Percentiles rank a stretch among this genome's conserved stretches.
Conservation (phyloP, 2,113 vertebrate genomes). For the Cervus canadensis region DNA sequence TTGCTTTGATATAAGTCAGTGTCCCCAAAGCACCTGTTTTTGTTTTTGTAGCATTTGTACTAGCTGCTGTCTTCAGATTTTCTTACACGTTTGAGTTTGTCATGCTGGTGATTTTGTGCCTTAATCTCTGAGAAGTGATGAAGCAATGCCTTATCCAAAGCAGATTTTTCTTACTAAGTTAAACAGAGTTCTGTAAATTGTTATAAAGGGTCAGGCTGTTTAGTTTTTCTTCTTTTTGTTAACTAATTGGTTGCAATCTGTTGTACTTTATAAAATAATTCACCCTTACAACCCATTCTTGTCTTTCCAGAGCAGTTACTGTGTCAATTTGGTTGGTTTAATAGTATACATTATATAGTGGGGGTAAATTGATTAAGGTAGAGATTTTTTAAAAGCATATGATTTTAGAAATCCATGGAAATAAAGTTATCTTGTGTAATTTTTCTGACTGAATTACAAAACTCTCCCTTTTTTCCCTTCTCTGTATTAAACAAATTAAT, state of each 20-base stretch:
- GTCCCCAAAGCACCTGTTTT: background rate
- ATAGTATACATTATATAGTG: background rate
- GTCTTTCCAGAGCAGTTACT: background rate
- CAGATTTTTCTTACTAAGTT: background rate
- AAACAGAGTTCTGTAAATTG: conserved; percentile 30
- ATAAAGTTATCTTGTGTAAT: conserved; percentile 30
- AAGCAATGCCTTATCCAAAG: background rate
- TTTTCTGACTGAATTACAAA: conserved; percentile 24
- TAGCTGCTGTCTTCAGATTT: conserved; percentile 48
- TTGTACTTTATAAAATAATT: background rate
- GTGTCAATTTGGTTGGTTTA: background rate
- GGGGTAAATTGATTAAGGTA: background rate
- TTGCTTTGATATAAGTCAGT: background rate
- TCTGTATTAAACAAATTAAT: background rate
- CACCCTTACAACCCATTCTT: background rate
- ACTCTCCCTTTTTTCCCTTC: background rate
- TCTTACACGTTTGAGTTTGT: background rate
- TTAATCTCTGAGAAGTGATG: conserved; percentile 22
- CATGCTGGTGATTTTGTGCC: conserved; percentile 14
- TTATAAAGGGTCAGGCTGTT: background rate
- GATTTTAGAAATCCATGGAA: conserved; percentile 20
- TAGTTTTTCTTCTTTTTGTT: conserved; percentile 2
- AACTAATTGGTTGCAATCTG: background rate
- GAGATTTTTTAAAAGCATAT: background rate
- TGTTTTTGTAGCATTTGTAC: background rate